phyloP scores from a whole-genome alignment of 2,797 vertebrate genomes.

The Nannoperca obscura region DNA sequence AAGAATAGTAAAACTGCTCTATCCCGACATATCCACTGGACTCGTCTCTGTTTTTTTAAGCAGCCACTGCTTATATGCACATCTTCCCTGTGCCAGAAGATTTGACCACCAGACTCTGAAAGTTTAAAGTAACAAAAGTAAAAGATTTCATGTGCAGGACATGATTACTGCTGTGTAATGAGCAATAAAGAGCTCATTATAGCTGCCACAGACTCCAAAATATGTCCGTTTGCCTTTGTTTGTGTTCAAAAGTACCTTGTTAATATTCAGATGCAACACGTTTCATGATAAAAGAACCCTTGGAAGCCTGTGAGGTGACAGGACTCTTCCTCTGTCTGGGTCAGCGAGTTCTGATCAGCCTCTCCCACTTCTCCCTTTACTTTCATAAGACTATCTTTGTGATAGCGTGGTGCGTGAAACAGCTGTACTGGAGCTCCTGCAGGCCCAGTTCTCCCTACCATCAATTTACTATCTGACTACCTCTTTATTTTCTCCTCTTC shows the following conservation, averaged over 20 bases:
- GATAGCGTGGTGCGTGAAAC: constrained; percentile 57
- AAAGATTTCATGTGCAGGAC: not conserved
- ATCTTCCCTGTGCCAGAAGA: not conserved
- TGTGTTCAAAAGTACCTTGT: not conserved
- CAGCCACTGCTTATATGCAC: not conserved
- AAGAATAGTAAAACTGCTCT: constrained; percentile 13
- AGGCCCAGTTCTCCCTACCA: constrained; percentile 5
- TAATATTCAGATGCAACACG: constrained; percentile 17
- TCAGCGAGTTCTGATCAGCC: constrained; percentile 59
- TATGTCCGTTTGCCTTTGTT: not conserved
- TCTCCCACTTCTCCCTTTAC: constrained; percentile 45
- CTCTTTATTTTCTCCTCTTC: not conserved
- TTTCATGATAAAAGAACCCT: constrained; percentile 8
- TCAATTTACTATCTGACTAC: not conserved
- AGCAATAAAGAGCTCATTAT: constrained; percentile 24
- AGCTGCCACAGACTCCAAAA: not conserved
- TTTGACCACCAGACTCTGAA: constrained; percentile 23
- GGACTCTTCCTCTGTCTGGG: constrained; percentile 61
- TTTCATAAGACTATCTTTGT: constrained; percentile 78
- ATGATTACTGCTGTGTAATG: constrained; percentile 26
- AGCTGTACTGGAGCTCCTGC: constrained; percentile 45
- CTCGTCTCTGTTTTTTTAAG: not conserved
- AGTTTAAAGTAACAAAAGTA: constrained; percentile 27
- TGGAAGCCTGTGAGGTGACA: constrained; percentile 35
- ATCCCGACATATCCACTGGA: not conserved